Base-by-base conservation (phyloP, 2,888 invertebrate species). In the Nymphalis urticae region DNA sequence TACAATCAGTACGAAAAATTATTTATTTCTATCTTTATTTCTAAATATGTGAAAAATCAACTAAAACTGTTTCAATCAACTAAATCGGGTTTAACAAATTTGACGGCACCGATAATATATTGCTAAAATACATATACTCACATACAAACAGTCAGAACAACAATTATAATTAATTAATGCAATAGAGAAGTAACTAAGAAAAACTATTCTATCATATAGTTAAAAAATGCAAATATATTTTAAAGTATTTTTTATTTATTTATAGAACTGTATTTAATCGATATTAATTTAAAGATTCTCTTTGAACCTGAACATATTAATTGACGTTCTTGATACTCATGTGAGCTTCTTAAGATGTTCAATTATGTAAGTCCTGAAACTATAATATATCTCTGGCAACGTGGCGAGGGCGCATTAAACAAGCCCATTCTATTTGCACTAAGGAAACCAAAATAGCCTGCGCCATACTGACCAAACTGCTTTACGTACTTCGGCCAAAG, bases 361-460 rank as follows among this genome's bases (percentile, higher is more conserved):
- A 48, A 62, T 62, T 62, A 62, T n/a, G 48, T 48, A n/a, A 62
- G 62, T 50, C 61, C 54, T 54, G 61, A 48, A 54, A 66, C 60
- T 27, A 54, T 66, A 61, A 54, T 66, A 61, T 61, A 61, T 66
- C 48, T 66, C 48, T 61, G 53, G 54, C 47, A 54, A 47, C 53
- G 61, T 54, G 48, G 48, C 42, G 21, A 56, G 48, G 62, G 36
- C 48, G 27, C 48, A 62, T 74, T 69, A 69, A 72, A 69, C 70
- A 65, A 69, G 73, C 71, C 72, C 75, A 72, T 76, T 75, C 72
- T 75, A 76, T 77, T 76, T 76, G 74, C 74, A 75, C 72, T 76
- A 73, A 75, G 75, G 74, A 75, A 73, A 76, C 75, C 69, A 71
- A 75, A 75, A 75, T 73, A 73, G 73, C 69, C 62, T 67, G 64